These are phyloP conservation scores for Apamea epomidion DNA, from an alignment of 2,888 invertebrate species.

Conservation along the genomic window DNA sequence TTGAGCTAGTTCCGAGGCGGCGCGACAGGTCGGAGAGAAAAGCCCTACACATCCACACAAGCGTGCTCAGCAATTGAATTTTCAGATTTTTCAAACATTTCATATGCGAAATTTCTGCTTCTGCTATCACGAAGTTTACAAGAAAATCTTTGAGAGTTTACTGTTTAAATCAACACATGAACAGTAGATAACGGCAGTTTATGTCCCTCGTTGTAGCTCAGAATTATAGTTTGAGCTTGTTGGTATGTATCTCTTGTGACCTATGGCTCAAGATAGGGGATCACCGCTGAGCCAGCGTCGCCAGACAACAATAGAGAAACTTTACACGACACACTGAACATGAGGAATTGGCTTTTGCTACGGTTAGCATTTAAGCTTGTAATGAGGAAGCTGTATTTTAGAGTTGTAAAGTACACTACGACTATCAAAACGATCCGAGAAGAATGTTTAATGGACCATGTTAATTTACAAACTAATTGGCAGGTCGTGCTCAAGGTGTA, in stretches of 20 bases:
- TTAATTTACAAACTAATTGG: slow-evolving; percentile 38
- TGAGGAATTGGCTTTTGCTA: slow-evolving; percentile 64
- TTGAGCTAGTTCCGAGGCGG: slow-evolving; percentile 74
- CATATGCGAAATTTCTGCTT: slow-evolving; percentile 21
- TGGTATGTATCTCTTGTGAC: slow-evolving; percentile 63
- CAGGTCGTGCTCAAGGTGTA: slow-evolving; percentile 35
- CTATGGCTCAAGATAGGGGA: slow-evolving; percentile 68
- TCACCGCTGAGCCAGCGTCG: slow-evolving; percentile 65
- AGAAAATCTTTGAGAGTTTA: slow-evolving; percentile 16
- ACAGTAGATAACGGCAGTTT: slow-evolving; percentile 46
- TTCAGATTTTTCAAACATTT: slow-evolving; percentile 46
- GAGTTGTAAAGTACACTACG: slow-evolving; percentile 40
- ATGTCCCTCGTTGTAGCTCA: slow-evolving; percentile 47
- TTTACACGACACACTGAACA: slow-evolving; percentile 68
- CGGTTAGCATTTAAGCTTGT: slow-evolving; percentile 49
- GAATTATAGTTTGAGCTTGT: slow-evolving; percentile 59
- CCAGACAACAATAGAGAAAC: slow-evolving; percentile 72
- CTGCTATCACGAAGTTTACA: slow-evolving; percentile 1
- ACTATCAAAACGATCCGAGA: slow-evolving; percentile 29
- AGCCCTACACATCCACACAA: slow-evolving; percentile 64
- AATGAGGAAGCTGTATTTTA: slow-evolving; percentile 47
- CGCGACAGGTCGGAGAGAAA: slow-evolving; percentile 72
- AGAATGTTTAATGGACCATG: slow-evolving; percentile 39
- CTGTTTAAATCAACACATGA: slow-evolving; percentile 39
- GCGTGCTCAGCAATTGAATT: slow-evolving; percentile 51